phyloP scores from a whole-genome alignment of 1,140 invertebrate genomes.

The Polyergus mexicanus region DNA sequence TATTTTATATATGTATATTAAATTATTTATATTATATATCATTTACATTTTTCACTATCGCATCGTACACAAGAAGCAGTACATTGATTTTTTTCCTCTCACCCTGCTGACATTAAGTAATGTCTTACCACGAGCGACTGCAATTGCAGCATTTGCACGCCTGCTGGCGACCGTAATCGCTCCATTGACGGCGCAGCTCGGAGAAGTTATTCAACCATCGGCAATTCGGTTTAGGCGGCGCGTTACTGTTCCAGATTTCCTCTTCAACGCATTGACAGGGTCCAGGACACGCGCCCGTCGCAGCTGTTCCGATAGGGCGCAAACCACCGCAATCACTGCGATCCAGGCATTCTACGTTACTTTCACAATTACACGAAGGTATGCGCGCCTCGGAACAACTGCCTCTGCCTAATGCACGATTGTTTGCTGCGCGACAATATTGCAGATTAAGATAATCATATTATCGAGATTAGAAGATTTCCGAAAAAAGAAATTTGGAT shows the following conservation, averaged over 20 bases:
- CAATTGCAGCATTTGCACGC: slow-evolving; percentile 78
- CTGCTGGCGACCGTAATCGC: slow-evolving; percentile 76
- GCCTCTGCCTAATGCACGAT: slow-evolving; percentile 30
- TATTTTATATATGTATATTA: too few relatives aligned
- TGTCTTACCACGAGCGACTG: slow-evolving; percentile 69
- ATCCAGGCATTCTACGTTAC: slow-evolving; percentile 68
- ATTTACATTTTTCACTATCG: not conserved
- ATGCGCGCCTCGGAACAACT: slow-evolving; percentile 62
- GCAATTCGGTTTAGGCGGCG: slow-evolving; percentile 79
- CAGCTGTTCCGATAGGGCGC: slow-evolving; percentile 56
- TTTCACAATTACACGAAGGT: slow-evolving; percentile 73
- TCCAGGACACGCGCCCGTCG: slow-evolving; percentile 68
- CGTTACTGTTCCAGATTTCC: slow-evolving; percentile 81
- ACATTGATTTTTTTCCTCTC: not conserved
- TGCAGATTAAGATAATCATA: not conserved
- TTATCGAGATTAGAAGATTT: not conserved
- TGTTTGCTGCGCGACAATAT: slow-evolving; percentile 52
- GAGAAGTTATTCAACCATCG: slow-evolving; percentile 79
- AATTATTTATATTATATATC: too few relatives aligned
- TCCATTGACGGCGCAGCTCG: slow-evolving; percentile 81
- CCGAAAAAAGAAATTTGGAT: not conserved
- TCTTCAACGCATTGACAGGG: slow-evolving; percentile 80
- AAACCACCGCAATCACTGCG: slow-evolving; percentile 67
- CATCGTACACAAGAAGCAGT: not conserved
- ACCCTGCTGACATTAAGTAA: not conserved